Conservation (phyloP, 53 echinoderm and acorn worm species). For the Antedon mediterranea region DNA sequence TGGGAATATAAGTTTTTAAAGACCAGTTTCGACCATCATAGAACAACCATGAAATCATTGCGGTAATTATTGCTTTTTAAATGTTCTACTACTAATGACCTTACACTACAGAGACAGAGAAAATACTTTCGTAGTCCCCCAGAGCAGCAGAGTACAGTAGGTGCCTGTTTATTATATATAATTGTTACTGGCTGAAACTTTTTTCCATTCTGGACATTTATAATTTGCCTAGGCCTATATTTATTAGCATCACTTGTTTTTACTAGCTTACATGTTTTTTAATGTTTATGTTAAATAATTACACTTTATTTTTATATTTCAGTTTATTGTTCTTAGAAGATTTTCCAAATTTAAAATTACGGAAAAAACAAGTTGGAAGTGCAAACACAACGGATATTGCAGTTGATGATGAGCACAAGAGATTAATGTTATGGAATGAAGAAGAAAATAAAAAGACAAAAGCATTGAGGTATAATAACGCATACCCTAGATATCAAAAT, state of each 20-base stretch:
- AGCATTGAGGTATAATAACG: conserved; percentile 43
- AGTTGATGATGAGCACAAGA: conserved; percentile 42
- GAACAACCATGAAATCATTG: conserved; percentile 32
- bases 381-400: conserved; percentile 32
- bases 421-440: conserved; percentile 53
- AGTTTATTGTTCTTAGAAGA: conserved; percentile 51
- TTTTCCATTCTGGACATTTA: no score
- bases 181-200: no score
- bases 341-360: neutral
- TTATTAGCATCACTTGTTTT: no score
- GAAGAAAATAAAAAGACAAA: conserved; percentile 53
- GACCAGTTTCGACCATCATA: conserved; percentile 42
- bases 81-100: neutral
- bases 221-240: no score
- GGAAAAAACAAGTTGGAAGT: neutral
- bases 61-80: conserved; percentile 24
- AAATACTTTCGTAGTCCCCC: no score
- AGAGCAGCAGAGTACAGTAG: no score
- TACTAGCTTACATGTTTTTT: no score
- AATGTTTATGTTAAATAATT: neutral
- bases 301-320: neutral
- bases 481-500: no score
- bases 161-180: no score
- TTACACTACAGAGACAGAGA: no score
- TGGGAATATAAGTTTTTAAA: conserved; percentile 45